Evolutionary conservation across 2,113 vertebrate genomes (phyloP).

Genomic region (Peromyscus leucopus): DNA sequence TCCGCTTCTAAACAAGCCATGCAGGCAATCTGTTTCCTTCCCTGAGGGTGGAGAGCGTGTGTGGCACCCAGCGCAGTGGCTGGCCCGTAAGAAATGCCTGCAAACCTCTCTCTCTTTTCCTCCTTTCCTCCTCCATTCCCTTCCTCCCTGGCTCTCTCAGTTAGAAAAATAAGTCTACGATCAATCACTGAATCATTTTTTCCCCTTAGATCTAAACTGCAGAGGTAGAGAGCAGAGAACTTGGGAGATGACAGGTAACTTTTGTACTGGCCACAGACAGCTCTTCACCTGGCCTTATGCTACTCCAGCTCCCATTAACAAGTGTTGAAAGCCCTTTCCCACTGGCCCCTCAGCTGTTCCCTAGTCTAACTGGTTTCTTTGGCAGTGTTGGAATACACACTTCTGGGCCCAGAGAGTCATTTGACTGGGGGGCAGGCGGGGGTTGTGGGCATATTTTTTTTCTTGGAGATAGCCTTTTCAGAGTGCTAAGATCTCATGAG

Average conservation of each 20-base stretch:
- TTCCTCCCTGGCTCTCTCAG: conserved; percentile 56
- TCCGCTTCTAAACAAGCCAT: not conserved
- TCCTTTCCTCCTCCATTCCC: not conserved
- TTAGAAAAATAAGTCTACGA: conserved; percentile 67
- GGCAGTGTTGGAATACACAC: conserved; percentile 44
- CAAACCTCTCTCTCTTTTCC: not conserved
- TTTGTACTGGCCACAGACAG: conserved; percentile 76
- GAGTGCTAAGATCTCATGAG: conserved; percentile 59
- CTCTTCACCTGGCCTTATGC: conserved; percentile 69
- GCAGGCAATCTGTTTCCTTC: not conserved
- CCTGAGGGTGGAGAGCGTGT: not conserved
- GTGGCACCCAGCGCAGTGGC: not conserved
- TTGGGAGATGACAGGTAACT: conserved; percentile 84
- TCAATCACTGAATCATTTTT: conserved; percentile 83
- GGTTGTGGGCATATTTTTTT: conserved; percentile 60
- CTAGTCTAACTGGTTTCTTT: conserved; percentile 64
- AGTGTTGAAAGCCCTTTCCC: conserved; percentile 36
- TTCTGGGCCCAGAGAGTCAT: conserved; percentile 21
- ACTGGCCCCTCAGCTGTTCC: conserved; percentile 58
- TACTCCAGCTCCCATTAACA: conserved; percentile 76
- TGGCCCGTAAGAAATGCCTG: not conserved
- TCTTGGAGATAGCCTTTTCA: conserved; percentile 62
- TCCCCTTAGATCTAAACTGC: conserved; percentile 84
- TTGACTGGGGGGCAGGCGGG: conserved; percentile 1
- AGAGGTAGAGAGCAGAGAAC: conserved; percentile 84